Evolutionary conservation across 2,113 vertebrate genomes (phyloP), one percentile per base, ranked within the genome.

Genomic region (Lophochroa leadbeateri): DNA sequence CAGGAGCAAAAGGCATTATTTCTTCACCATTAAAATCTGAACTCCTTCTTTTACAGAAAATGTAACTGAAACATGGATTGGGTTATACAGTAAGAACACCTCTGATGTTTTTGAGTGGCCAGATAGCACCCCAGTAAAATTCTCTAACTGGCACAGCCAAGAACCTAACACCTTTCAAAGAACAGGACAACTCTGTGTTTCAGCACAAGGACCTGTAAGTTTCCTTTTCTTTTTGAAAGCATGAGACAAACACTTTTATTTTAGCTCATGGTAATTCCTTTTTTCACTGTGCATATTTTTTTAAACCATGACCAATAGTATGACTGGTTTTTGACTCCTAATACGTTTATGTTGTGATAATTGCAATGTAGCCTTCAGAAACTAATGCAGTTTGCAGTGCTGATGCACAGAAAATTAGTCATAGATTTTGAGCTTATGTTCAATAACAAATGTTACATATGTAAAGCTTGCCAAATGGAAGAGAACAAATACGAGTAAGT

Each of bases 121-220:
- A 35, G 98, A 98, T 81, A 96, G 97, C 39, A 98, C 98, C 18
- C 92, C 98, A 9, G 98, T 99, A 46, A 98, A 97, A 80, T 98
- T 99, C 84, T 99, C 99, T 57, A 97, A 98, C 52, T 99, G 99
- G 99, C 95, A 99, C 83, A 97, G 94, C 74, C 97, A 98, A 90
- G 98, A 99, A 31, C 99, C 99, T 50, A 97, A 97, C 43, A 95
- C 96, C 92, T 98, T 96, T 79, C 92, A 97, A 88, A 97, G 93
- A 20, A 95, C 95, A 83, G 96, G 88, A 61, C 91, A 97, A 7
- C 94, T 99, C 60, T 99, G 99, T 83, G 98, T 98, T 91, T 98
- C 98, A 83, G 98, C 98, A 65, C 97, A 99, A 83, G 92, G 74
- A 81, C 77, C 97, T 97, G 99, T 99, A 98, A 97, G 98, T 97